Evolutionary conservation across 2,113 vertebrate genomes (phyloP).

Genomic region (Marcusenius ussheri): DNA sequence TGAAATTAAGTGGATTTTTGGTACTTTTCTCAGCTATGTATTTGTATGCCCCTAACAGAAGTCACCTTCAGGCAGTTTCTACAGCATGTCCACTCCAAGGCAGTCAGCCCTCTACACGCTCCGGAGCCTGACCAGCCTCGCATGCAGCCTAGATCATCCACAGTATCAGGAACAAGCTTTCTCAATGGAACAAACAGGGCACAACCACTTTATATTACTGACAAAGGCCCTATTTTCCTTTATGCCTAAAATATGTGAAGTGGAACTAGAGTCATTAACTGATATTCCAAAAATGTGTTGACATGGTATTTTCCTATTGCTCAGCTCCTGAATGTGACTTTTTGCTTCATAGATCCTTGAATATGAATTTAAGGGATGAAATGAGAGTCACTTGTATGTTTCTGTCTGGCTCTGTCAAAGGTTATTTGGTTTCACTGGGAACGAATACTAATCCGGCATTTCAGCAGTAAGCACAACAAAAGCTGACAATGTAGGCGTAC

Average conservation of each 20-base stretch:
- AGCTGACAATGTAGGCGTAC: background rate
- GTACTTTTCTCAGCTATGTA: background rate
- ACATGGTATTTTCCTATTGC: background rate
- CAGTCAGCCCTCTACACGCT: background rate
- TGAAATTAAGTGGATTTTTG: background rate
- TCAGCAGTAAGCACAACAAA: background rate
- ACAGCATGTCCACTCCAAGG: background rate
- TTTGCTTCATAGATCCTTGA: constrained; percentile 4
- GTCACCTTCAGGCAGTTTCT: background rate
- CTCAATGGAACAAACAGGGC: background rate
- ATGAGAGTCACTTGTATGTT: background rate
- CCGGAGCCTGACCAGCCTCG: background rate
- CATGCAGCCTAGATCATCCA: background rate
- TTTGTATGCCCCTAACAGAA: background rate
- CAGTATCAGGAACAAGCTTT: background rate
- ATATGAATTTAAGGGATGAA: background rate
- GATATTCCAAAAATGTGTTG: constrained; percentile 13
- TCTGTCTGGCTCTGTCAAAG: background rate
- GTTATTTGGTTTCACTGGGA: background rate
- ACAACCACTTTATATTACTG: background rate
- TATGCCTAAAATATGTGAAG: background rate
- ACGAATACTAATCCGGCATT: background rate
- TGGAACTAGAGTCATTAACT: constrained; percentile 1
- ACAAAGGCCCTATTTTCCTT: background rate
- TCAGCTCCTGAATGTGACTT: background rate